These are phyloP conservation scores for Tichodroma muraria DNA, from an alignment of 2,113 vertebrate genomes.

Conservation along the genomic window DNA sequence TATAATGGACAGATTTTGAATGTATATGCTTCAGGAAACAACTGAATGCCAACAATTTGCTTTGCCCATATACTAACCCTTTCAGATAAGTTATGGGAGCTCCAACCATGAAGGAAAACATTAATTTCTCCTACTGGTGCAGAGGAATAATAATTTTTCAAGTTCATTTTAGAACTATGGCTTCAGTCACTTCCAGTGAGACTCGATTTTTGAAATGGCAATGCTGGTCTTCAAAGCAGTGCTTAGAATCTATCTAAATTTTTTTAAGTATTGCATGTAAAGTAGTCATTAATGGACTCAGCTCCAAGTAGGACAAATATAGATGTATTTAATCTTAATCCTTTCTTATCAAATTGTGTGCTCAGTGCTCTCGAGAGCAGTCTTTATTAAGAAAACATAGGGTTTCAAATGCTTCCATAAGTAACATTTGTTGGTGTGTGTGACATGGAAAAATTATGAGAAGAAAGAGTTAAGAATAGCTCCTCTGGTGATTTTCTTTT, in stretches of 20 bases:
- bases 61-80: neutral
- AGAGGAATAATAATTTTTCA: neutral
- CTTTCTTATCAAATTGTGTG: neutral
- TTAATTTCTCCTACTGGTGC: neutral
- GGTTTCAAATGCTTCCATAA: neutral
- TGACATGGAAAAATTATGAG: neutral
- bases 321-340: neutral
- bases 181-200: neutral
- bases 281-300: neutral
- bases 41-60: neutral
- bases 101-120: neutral
- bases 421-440: neutral
- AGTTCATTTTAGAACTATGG: neutral
- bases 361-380: neutral
- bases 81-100: neutral
- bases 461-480: neutral
- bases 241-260: neutral
- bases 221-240: neutral
- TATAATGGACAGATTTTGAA: neutral
- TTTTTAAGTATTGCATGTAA: neutral
- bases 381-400: neutral
- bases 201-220: neutral
- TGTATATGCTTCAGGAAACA: neutral
- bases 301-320: conserved; percentile 27
- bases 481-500: neutral